Base-by-base conservation (phyloP, 1,140 invertebrate species). In the Temnothorax curvispinosus region DNA sequence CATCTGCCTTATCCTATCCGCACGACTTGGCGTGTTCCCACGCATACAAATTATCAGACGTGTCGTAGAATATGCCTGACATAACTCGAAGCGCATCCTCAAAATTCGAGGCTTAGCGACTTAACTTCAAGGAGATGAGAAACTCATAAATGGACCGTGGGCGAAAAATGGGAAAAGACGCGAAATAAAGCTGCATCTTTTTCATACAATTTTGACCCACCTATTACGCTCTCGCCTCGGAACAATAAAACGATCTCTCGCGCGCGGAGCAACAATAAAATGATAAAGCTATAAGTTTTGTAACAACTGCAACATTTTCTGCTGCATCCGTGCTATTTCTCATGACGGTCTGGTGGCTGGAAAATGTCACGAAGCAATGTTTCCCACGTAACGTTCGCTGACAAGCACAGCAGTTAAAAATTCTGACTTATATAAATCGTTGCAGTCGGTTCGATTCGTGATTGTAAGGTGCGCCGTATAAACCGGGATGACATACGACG, bases 371-470 rank as follows among this genome's bases (percentile, higher is more conserved):
- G 72, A 62, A 56, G 69, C 69, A 84, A 84, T 84, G 74, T 88
- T 56, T 64, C 47, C 76, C 76, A 32, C 47, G 56, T 78, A 72
- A 88, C 72, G 80, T 13, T 72, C 50, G 77, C 62, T 87, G 87
- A 87, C 85, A 76, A 67, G 77, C 77, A 35, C 44, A 65, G 47
- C 85, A 76, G 85, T 88, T 88, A 87, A 78, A 60, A 74, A 38
- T 54, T 87, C 67, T 88, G 85, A 88, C 85, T 88, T 69, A 54
- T 81, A 88, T 87, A 88, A 88, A 88, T 88, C 77, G 86, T 84
- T 38, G 69, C 32, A 50, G 35, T 44, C 15, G 52, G 50, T 41
- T 60, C 52, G 54, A 84, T 75, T 84, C 32, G 41, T 60, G 80
- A 75, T 84, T 75, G 80, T 44, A 32, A 60, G 54, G 67, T 47